Percentiles rank a stretch among this genome's conserved stretches.
Conservation (phyloP, 1,140 invertebrate genomes). For the Ridgeia piscesae region DNA sequence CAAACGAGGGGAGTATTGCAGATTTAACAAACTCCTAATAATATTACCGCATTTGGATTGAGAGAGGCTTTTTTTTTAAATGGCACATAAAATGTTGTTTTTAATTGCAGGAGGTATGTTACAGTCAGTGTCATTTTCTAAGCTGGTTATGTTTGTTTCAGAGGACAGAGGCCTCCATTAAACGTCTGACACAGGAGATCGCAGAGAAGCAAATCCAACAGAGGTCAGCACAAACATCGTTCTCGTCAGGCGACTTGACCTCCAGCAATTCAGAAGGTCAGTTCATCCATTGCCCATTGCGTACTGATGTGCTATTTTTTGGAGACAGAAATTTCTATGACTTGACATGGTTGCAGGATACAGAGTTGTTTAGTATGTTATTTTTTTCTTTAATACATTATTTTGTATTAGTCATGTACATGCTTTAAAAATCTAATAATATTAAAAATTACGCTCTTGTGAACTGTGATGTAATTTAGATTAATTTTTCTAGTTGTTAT, state of each 20-base stretch:
- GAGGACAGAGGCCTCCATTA: slow-evolving; percentile 48
- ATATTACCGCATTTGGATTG: too few species aligned
- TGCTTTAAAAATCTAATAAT: not conserved
- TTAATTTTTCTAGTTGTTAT: not conserved
- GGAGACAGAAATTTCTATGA: not conserved
- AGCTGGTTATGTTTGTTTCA: slow-evolving; percentile 18
- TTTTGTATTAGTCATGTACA: not conserved
- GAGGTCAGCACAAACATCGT: slow-evolving; percentile 40
- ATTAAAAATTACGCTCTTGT: not conserved
- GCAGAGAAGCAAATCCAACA: slow-evolving; percentile 23
- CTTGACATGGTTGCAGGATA: not conserved
- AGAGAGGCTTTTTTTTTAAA: too few species aligned
- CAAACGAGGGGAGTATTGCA: too few species aligned
- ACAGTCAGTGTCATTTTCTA: too few species aligned
- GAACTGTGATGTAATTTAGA: too few species aligned
- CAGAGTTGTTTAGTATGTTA: not conserved
- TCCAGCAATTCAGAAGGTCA: slow-evolving; percentile 12
- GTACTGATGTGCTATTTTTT: not conserved
- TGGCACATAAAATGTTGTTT: too few species aligned
- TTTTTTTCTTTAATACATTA: not conserved
- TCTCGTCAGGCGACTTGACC: slow-evolving; percentile 16
- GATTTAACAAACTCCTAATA: too few species aligned
- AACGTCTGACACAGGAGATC: slow-evolving; percentile 40
- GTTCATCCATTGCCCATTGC: not conserved
- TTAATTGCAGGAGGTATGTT: too few species aligned